A percentile compares a stretch with the other conserved stretches of the same genome.
Conservation (phyloP, 2,888 invertebrate genomes). For the Idaea straminata region DNA sequence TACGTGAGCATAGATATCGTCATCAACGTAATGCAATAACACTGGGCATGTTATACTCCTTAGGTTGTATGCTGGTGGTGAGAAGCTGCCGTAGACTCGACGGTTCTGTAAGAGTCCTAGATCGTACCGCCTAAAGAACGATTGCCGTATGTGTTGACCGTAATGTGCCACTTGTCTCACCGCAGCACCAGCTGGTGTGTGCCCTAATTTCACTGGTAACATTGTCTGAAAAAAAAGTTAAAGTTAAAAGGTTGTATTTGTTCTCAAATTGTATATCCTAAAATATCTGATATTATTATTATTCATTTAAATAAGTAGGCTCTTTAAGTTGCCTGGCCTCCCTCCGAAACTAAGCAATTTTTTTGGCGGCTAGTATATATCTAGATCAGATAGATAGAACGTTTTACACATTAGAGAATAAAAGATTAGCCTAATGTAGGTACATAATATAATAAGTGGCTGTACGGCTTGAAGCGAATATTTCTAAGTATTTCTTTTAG, state of each 20-base stretch:
- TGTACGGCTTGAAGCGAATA: too few species aligned
- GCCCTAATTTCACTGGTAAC: conserved; percentile 82
- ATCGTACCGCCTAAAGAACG: conserved; percentile 74
- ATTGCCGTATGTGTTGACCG: conserved; percentile 79
- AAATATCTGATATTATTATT: too few species aligned
- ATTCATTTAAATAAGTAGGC: too few species aligned
- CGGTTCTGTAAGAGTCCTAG: conserved; percentile 71
- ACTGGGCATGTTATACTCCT: conserved; percentile 76
- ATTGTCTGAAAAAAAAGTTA: conserved; percentile 69
- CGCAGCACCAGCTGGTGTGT: conserved; percentile 84
- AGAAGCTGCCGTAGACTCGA: conserved; percentile 66
- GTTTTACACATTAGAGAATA: neutral
- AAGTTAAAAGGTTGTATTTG: neutral
- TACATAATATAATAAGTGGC: too few species aligned
- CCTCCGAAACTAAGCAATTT: too few species aligned
- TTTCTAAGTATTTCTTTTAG: too few species aligned
- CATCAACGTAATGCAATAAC: conserved; percentile 79
- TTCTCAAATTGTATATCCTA: too few species aligned
- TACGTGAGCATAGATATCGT: conserved; percentile 80
- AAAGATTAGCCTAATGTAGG: too few species aligned
- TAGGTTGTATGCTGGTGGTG: conserved; percentile 80
- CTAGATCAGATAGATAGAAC: too few species aligned
- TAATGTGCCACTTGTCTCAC: conserved; percentile 85
- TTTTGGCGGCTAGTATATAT: too few species aligned
- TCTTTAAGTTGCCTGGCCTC: too few species aligned